Percentiles rank a stretch among this genome's conserved stretches.
Conservation (phyloP, 2,113 vertebrate genomes). For the Centropus unirufus region DNA sequence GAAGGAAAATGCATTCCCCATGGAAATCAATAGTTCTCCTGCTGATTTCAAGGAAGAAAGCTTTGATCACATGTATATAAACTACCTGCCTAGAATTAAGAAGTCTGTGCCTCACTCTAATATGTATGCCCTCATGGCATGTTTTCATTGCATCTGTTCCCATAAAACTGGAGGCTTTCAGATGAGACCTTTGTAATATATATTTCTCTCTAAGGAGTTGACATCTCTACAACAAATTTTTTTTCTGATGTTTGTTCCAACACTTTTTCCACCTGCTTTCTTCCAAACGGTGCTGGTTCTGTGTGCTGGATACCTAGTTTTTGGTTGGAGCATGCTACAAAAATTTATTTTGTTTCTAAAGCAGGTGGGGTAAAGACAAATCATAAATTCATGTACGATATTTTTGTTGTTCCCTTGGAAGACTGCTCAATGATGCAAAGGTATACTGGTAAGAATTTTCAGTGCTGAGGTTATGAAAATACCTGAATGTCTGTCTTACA, state of each 20-base stretch:
- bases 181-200: not conserved
- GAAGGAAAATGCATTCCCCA: not conserved
- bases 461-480: not conserved
- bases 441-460: not conserved
- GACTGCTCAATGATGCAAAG: not conserved
- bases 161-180: not conserved
- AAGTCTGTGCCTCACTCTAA: not conserved
- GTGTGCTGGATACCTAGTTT: not conserved
- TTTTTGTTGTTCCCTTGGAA: conserved; percentile 2
- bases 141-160: not conserved
- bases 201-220: not conserved
- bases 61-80: not conserved
- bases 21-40: not conserved
- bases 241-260: not conserved
- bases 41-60: not conserved
- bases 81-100: not conserved
- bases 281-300: not conserved
- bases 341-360: not conserved
- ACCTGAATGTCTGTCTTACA: not conserved
- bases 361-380: not conserved
- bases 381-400: not conserved
- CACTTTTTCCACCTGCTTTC: not conserved
- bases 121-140: not conserved
- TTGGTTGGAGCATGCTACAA: not conserved
- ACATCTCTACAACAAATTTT: not conserved